phyloP scores from a whole-genome alignment of 2,113 vertebrate species.

The Lathamus discolor region DNA sequence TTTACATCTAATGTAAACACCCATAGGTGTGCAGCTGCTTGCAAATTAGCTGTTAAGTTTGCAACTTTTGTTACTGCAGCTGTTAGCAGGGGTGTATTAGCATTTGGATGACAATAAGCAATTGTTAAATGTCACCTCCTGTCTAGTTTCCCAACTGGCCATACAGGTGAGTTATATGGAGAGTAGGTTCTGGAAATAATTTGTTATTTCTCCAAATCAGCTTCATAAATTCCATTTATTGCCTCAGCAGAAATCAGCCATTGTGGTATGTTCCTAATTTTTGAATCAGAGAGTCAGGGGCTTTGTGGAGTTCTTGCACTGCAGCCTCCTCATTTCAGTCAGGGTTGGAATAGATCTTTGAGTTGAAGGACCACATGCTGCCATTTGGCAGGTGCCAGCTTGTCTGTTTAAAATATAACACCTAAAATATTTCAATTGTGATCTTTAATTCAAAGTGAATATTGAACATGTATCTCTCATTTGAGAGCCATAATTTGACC shows the following conservation, averaged over 20 bases:
- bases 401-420: not conserved
- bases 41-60: not conserved
- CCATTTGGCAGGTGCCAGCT: not conserved
- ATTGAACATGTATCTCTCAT: not conserved
- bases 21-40: not conserved
- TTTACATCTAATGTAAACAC: not conserved
- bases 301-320: not conserved
- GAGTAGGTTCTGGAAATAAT: not conserved
- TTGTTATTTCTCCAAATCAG: not conserved
- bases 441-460: not conserved
- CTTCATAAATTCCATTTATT: not conserved
- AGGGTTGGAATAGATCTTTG: accelerated
- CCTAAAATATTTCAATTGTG: not conserved
- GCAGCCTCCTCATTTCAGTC: not conserved
- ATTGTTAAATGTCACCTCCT: not conserved
- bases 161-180: not conserved
- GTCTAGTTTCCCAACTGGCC: not conserved
- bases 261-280: not conserved
- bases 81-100: not conserved
- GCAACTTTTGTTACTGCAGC: not conserved
- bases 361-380: not conserved
- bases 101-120: not conserved
- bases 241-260: not conserved
- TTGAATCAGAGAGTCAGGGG: not conserved
- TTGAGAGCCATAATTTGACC: not conserved